Percentiles rank a stretch among this genome's conserved stretches.
phyloP scores from a whole-genome alignment of 2,113 vertebrate species.

The Psittacula cyanocephala region DNA sequence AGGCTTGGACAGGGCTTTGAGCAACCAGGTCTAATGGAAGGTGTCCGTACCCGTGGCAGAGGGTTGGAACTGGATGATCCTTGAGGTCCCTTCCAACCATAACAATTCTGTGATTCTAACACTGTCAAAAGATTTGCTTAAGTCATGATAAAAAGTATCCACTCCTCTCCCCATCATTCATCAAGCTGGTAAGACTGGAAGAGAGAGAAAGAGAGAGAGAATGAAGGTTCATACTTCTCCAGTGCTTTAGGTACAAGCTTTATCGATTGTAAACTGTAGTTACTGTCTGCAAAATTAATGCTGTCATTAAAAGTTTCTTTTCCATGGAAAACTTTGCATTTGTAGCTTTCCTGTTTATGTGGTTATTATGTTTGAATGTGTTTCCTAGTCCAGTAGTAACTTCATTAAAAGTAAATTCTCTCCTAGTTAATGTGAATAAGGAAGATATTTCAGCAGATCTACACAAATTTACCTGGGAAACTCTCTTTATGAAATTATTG shows the following conservation, averaged over 20 bases:
- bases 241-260: background rate
- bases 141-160: too few species aligned
- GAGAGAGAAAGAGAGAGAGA: background rate
- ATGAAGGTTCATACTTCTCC: background rate
- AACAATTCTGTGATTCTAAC: too few species aligned
- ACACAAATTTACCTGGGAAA: constrained; percentile 24
- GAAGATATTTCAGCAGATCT: constrained; percentile 21
- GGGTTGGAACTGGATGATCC: too few species aligned
- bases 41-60: too few species aligned
- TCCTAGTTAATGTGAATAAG: constrained; percentile 13
- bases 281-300: background rate
- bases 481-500: background rate
- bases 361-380: background rate
- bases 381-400: constrained; percentile 44
- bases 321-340: background rate
- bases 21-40: too few species aligned
- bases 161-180: too few species aligned
- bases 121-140: too few species aligned
- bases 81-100: too few species aligned
- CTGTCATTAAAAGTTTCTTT: constrained; percentile 2
- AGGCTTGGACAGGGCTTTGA: too few species aligned
- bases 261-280: background rate
- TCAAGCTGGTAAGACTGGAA: too few species aligned
- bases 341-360: background rate
- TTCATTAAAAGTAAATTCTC: constrained; percentile 55